Conservation (phyloP, 2,888 invertebrate species). For the Hypselothyrea guttata region DNA sequence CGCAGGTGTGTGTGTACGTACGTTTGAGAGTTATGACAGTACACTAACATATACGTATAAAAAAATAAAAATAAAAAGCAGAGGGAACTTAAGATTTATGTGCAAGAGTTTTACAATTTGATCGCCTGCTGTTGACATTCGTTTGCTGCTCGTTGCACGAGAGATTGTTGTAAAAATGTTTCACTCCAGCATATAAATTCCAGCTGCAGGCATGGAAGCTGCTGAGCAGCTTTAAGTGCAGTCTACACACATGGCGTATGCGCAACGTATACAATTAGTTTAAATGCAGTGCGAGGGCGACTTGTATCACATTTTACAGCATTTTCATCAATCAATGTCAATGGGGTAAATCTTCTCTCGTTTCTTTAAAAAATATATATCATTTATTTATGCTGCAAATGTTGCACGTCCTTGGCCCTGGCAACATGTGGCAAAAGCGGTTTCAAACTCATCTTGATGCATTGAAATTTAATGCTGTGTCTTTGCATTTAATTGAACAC, state of each 20-base stretch:
- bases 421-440: slow-evolving; percentile 7
- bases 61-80: slow-evolving; percentile 37
- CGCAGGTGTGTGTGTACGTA: slow-evolving; percentile 20
- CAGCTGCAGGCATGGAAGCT: slow-evolving; percentile 23
- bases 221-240: slow-evolving; percentile 54
- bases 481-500: slow-evolving; percentile 40
- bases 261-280: slow-evolving; percentile 58
- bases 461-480: slow-evolving; percentile 61
- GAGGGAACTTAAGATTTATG: slow-evolving; percentile 67
- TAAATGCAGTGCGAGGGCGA: slow-evolving; percentile 17
- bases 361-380: slow-evolving; percentile 26
- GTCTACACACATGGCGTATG: slow-evolving; percentile 45
- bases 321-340: slow-evolving; percentile 76
- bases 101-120: slow-evolving; percentile 74
- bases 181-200: slow-evolving; percentile 67
- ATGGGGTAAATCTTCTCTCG: slow-evolving; percentile 41
- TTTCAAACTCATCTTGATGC: slow-evolving; percentile 32
- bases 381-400: slow-evolving; percentile 4
- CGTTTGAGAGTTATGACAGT: slow-evolving; percentile 62
- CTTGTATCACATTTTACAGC: slow-evolving; percentile 45
- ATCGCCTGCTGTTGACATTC: slow-evolving; percentile 73
- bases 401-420: slow-evolving; percentile 21
- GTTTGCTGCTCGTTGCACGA: slow-evolving; percentile 53
- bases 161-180: slow-evolving; percentile 56
- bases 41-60: too few relatives aligned